A percentile compares a stretch with the other conserved stretches of the same genome.
Evolutionary conservation across 2,113 vertebrate species (phyloP).

Genomic region (Colossoma macropomum): DNA sequence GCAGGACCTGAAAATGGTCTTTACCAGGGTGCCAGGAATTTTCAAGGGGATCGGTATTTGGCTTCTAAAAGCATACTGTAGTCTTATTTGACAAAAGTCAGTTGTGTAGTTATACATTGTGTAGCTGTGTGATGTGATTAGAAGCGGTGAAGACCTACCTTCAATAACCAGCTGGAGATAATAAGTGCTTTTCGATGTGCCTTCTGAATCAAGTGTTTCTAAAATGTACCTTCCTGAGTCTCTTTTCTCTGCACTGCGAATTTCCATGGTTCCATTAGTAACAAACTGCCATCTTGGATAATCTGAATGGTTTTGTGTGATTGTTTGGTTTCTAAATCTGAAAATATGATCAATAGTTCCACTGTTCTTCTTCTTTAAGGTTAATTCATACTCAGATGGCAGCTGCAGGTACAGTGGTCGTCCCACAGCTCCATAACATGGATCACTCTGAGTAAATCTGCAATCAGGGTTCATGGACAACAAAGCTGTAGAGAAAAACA

Average conservation of each 20-base stretch:
- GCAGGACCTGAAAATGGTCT: too few species aligned
- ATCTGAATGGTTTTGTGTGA: too few species aligned
- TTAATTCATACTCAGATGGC: accelerated
- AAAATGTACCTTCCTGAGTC: too few species aligned
- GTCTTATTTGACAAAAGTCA: too few species aligned
- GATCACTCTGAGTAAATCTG: not conserved
- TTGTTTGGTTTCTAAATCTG: not conserved
- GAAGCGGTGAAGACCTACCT: slow-evolving; percentile 33
- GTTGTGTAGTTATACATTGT: too few species aligned
- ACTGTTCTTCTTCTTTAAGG: not conserved
- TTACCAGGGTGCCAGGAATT: too few species aligned
- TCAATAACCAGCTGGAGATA: slow-evolving; percentile 20
- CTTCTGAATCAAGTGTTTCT: accelerated
- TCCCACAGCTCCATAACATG: slow-evolving; percentile 30
- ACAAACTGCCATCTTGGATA: too few species aligned
- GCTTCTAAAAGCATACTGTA: too few species aligned
- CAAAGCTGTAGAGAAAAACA: not conserved
- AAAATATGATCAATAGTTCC: not conserved
- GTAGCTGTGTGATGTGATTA: too few species aligned
- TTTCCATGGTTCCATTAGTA: too few species aligned
- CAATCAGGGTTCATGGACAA: slow-evolving; percentile 1
- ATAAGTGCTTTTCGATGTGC: accelerated
- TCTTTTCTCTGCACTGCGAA: too few species aligned
- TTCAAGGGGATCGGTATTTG: too few species aligned
- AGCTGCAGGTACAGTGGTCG: slow-evolving; percentile 13